Evolutionary conservation across 1,140 invertebrate species (phyloP).

Genomic region (Hypsibius dujardini): DNA sequence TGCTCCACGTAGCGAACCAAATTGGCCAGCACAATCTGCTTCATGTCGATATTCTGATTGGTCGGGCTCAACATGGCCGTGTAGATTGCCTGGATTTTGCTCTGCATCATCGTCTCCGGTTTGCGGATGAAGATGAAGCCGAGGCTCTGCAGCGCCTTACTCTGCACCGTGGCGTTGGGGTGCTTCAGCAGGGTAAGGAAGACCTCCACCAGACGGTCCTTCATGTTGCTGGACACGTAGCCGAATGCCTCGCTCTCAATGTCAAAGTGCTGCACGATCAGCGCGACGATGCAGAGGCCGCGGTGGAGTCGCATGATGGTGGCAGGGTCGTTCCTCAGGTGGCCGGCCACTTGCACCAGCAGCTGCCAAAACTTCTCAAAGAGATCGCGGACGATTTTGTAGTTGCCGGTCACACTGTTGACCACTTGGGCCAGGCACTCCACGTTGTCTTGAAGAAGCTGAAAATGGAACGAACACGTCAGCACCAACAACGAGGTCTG

Average conservation of each 20-base stretch:
- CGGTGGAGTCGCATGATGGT: constrained; percentile 49
- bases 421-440: constrained; percentile 86
- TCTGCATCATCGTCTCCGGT: constrained; percentile 6
- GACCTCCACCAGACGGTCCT: neutral
- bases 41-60: neutral
- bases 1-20: neutral
- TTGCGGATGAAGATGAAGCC: constrained; percentile 20
- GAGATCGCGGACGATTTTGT: constrained; percentile 77
- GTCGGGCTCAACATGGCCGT: neutral
- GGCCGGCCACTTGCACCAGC: neutral
- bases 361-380: constrained; percentile 45
- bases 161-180: constrained; percentile 18
- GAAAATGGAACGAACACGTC: constrained; percentile 25
- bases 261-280: constrained; percentile 87
- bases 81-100: neutral
- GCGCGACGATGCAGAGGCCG: constrained; percentile 78
- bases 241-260: constrained; percentile 48
- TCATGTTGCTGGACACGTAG: constrained; percentile 17
- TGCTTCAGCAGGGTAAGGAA: neutral
- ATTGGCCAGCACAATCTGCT: neutral
- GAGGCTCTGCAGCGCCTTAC: constrained; percentile 31
- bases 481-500: too few relatives aligned
- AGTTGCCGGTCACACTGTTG: constrained; percentile 87
- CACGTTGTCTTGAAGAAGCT: constrained; percentile 44
- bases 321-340: neutral